Conservation (phyloP, 1,140 invertebrate genomes). For the Drosophila subobscura region DNA sequence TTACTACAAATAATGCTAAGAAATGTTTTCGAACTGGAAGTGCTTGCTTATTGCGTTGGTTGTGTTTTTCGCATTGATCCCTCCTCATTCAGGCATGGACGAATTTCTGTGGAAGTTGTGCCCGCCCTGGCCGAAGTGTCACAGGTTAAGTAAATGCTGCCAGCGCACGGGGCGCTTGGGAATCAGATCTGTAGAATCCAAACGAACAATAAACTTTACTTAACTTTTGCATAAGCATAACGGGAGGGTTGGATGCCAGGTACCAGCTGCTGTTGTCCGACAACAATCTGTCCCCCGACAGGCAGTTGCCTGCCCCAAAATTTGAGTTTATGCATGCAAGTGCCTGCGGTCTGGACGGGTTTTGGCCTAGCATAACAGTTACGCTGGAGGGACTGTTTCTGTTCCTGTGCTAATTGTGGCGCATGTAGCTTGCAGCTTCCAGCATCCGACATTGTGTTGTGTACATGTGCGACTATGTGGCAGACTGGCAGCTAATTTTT, state of each 20-base stretch:
- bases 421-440: conserved; percentile 28
- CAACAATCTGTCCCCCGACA: conserved; percentile 35
- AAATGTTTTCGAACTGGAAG: no score
- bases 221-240: not conserved
- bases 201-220: no score
- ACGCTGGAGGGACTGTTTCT: conserved; percentile 24
- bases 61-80: no score
- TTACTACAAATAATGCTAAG: no score
- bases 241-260: conserved; percentile 31
- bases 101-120: no score
- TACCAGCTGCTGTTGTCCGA: conserved; percentile 34
- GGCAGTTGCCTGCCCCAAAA: conserved; percentile 57
- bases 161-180: no score
- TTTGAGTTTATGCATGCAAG: conserved; percentile 60
- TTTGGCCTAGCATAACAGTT: conserved; percentile 26
- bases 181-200: no score
- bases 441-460: conserved; percentile 7
- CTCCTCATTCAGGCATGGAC: no score
- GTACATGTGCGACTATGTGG: conserved; percentile 4
- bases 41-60: no score
- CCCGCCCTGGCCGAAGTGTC: no score
- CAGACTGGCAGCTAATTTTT: conserved; percentile 68
- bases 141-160: no score
- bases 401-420: conserved; percentile 65
- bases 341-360: conserved; percentile 16